Evolutionary conservation across 2,888 invertebrate species (phyloP).

Genomic region (Laothoe populi): DNA sequence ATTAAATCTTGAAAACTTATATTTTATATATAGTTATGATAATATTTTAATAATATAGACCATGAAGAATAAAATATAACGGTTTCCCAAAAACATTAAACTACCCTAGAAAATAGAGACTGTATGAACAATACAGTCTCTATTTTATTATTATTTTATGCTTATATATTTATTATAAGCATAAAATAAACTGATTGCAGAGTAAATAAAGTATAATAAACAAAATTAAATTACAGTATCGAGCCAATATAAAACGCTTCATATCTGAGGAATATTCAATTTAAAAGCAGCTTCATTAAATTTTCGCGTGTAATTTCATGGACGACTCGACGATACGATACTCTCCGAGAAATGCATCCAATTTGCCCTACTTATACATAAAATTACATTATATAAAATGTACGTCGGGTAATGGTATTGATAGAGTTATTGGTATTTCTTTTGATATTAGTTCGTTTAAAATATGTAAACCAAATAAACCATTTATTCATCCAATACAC

Average conservation of each 20-base stretch:
- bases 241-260: not conserved
- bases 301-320: slow-evolving; percentile 5
- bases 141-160: too few species aligned
- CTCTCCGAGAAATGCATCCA: not conserved
- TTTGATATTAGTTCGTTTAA: not conserved
- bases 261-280: slow-evolving; percentile 5
- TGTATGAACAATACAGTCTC: too few species aligned
- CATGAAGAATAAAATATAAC: too few species aligned
- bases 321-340: not conserved
- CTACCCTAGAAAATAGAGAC: too few species aligned
- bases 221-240: not conserved
- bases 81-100: too few species aligned
- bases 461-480: too few species aligned
- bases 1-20: too few species aligned
- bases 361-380: not conserved
- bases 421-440: not conserved
- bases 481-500: too few species aligned
- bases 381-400: not conserved
- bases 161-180: not conserved
- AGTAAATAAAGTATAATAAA: not conserved
- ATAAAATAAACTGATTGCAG: not conserved
- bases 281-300: slow-evolving; percentile 12
- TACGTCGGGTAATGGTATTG: not conserved
- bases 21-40: too few species aligned
- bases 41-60: too few species aligned